A percentile compares a stretch with the other conserved stretches of the same genome.
These are phyloP conservation scores for Botrylloides violaceus DNA, from an alignment of 23 tunicate species.

Conservation along the genomic window DNA sequence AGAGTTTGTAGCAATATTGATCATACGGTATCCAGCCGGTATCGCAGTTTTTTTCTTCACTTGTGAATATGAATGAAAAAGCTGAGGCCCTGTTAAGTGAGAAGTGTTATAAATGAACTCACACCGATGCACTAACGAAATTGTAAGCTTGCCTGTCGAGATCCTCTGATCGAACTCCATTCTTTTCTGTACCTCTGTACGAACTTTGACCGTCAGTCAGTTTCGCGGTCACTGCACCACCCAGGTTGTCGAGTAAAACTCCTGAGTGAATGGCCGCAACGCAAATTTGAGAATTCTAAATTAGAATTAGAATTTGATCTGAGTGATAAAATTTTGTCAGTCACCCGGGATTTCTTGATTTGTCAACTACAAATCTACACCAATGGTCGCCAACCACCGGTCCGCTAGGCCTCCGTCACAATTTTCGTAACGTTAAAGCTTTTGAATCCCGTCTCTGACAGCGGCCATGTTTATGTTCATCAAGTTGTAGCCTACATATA, in stretches of 20 bases:
- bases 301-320: too few species aligned
- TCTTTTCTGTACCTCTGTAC: constrained; percentile 53
- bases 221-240: constrained; percentile 79
- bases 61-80: constrained; percentile 64
- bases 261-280: constrained; percentile 90
- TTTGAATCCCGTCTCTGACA: too few species aligned
- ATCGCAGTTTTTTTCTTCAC: constrained; percentile 47
- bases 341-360: too few species aligned
- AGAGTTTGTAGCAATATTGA: constrained; percentile 31
- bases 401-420: too few species aligned
- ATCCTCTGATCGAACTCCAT: constrained; percentile 41
- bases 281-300: constrained; percentile 74
- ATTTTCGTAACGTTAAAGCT: too few species aligned
- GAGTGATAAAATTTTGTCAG: too few species aligned
- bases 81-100: constrained; percentile 51
- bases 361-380: too few species aligned
- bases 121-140: background rate
- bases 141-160: background rate
- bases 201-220: constrained; percentile 39
- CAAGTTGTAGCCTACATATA: too few species aligned
- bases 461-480: too few species aligned
- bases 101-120: background rate
- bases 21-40: constrained; percentile 73
- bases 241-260: constrained; percentile 42
- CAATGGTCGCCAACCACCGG: too few species aligned